Conservation (phyloP, 1,140 invertebrate species). For the Sinonovacula constricta region DNA sequence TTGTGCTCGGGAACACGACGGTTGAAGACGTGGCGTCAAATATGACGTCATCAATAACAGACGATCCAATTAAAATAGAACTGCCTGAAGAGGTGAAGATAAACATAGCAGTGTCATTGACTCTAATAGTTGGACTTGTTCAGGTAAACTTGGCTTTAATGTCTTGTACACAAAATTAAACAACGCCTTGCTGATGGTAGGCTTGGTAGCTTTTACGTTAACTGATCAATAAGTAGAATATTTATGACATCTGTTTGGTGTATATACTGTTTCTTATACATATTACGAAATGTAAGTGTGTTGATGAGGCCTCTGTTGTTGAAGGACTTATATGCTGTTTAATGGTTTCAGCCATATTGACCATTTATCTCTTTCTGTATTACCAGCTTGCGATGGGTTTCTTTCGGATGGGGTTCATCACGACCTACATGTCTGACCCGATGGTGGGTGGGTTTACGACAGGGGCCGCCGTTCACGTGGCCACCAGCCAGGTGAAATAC, state of each 20-base stretch:
- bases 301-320: too few species aligned
- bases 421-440: conserved; percentile 79
- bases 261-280: too few species aligned
- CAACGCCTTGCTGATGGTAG: too few species aligned
- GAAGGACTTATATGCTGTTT: too few species aligned
- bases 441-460: conserved; percentile 80
- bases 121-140: conserved; percentile 66
- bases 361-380: too few species aligned
- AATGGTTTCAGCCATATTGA: too few species aligned
- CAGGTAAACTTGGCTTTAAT: conserved; percentile 56
- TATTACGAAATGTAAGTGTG: too few species aligned
- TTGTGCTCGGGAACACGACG: conserved; percentile 1
- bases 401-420: conserved; percentile 77
- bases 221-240: too few species aligned
- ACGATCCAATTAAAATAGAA: conserved; percentile 24
- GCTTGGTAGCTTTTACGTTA: too few species aligned
- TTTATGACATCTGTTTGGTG: too few species aligned
- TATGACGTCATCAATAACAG: background rate
- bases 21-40: conserved; percentile 34
- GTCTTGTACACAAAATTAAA: background rate
- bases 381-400: conserved; percentile 77
- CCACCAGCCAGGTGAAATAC: conserved; percentile 78
- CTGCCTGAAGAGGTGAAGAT: conserved; percentile 56
- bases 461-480: conserved; percentile 79
- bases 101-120: conserved; percentile 67